phyloP scores from a whole-genome alignment of 2,888 invertebrate genomes.

The Aspidiotus destructor region DNA sequence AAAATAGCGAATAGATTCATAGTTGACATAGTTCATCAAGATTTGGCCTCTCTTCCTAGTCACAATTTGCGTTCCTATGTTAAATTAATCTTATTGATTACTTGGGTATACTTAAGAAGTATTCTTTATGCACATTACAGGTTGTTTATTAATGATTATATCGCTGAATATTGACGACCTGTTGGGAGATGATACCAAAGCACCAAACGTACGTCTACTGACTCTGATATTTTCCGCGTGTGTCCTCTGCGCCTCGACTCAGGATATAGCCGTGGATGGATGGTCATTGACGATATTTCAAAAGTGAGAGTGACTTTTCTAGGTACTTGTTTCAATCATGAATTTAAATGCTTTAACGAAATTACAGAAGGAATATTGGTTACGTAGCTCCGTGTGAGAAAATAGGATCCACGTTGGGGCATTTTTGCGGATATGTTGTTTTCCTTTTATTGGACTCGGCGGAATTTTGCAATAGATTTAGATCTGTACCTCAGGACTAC shows the following conservation, averaged over 20 bases:
- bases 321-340: neutral
- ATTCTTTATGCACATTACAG: too few species aligned
- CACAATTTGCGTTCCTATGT: too few species aligned
- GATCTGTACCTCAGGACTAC: neutral
- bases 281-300: constrained; percentile 29
- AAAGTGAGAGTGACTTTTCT: constrained; percentile 32
- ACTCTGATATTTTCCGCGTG: constrained; percentile 7
- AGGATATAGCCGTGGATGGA: constrained; percentile 28
- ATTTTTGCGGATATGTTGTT: constrained; percentile 89
- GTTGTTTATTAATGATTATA: too few species aligned
- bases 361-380: constrained; percentile 72
- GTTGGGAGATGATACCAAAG: too few species aligned
- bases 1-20: too few species aligned
- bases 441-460: constrained; percentile 93
- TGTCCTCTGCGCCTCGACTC: constrained; percentile 14
- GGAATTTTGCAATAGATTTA: neutral
- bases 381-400: constrained; percentile 98
- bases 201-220: too few species aligned
- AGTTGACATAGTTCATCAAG: too few species aligned
- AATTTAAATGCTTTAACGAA: constrained; percentile 37
- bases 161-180: too few species aligned
- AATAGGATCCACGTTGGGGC: constrained; percentile 95
- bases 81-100: too few species aligned
- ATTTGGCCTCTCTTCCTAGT: too few species aligned
- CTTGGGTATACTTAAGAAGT: too few species aligned